Base-by-base conservation (phyloP, 2,797 vertebrate genomes). In the Ciconia nigra region DNA sequence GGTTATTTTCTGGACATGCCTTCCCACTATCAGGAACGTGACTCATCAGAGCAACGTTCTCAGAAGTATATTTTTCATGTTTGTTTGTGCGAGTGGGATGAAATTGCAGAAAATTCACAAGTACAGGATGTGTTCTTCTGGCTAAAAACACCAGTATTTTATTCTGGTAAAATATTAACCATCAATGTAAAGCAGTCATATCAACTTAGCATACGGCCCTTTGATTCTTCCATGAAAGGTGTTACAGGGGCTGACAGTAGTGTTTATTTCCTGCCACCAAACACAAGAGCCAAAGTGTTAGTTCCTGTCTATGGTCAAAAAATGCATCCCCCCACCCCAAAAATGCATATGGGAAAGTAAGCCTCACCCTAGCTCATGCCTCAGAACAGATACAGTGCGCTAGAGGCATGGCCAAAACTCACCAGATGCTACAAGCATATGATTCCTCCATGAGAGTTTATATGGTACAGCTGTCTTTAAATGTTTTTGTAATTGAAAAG, bases 401-500 rank as follows among this genome's bases (percentile, higher is more conserved):
- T 90, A 89, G 73, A 93, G 94, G 90, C 96, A 95, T 88, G 67
- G 97, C 94, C 93, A 90, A 97, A 95, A 88, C 91, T 96, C 97
- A 95, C 95, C 94, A 98, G 97, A 98, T 97, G 97, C 95, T 96
- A 87, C 95, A 97, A 97, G 89, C 95, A 95, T 98, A 97, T 96
- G 94, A 98, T 96, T 97, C 84, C 91, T 98, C 95, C 95, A 96
- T 96, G 92, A 97, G 96, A 96, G 78, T 96, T 97, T 97, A 97
- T 96, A 97, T 87, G 96, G 90, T 97, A 97, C 98, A 98, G 98
- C 97, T 98, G 97, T 94, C 97, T 97, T 97, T 93, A 95, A 80
- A 97, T 77, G 96, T 92, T 98, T 97, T 97, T 96, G 96, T 97
- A 97, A 96, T 96, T 97, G 95, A 96, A 98, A 97, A 96, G 93